Percentiles rank a stretch among this genome's conserved stretches.
Conservation (phyloP, 2,113 vertebrate species). For the Numida meleagris region DNA sequence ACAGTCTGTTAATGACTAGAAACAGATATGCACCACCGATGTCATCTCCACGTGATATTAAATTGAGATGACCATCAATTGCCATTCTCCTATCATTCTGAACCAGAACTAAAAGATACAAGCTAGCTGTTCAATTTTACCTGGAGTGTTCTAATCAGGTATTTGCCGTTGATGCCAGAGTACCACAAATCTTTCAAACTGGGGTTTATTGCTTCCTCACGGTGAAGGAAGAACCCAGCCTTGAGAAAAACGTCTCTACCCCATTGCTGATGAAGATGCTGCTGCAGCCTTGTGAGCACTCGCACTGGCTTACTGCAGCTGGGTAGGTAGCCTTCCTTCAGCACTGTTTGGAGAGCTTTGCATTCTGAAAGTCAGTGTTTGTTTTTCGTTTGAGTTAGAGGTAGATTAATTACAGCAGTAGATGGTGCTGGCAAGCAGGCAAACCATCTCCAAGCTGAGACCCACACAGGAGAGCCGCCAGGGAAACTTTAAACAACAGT, state of each 20-base stretch:
- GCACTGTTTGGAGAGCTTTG: background rate
- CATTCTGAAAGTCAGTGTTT: slow-evolving; percentile 2
- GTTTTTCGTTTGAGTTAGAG: background rate
- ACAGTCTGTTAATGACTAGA: background rate
- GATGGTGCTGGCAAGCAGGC: background rate
- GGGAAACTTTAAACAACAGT: background rate
- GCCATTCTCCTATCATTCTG: background rate
- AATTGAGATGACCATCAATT: rapidly evolving
- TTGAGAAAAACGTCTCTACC: background rate
- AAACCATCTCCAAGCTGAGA: background rate
- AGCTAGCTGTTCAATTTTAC: background rate
- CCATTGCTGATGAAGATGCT: background rate
- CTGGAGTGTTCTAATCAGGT: background rate
- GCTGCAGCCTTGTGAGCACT: background rate
- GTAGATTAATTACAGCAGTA: slow-evolving; percentile 13
- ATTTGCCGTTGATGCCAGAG: background rate
- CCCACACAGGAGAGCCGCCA: background rate
- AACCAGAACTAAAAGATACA: background rate
- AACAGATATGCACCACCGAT: background rate
- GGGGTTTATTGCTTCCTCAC: background rate
- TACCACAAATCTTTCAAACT: background rate
- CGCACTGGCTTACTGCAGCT: background rate
- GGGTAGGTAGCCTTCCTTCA: background rate
- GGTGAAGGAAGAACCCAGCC: background rate
- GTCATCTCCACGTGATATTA: background rate